Percentiles rank a stretch among this genome's conserved stretches.
These are phyloP conservation scores for Drosophila neocordata DNA, from an alignment of 1,140 invertebrate genomes.

Conservation along the genomic window DNA sequence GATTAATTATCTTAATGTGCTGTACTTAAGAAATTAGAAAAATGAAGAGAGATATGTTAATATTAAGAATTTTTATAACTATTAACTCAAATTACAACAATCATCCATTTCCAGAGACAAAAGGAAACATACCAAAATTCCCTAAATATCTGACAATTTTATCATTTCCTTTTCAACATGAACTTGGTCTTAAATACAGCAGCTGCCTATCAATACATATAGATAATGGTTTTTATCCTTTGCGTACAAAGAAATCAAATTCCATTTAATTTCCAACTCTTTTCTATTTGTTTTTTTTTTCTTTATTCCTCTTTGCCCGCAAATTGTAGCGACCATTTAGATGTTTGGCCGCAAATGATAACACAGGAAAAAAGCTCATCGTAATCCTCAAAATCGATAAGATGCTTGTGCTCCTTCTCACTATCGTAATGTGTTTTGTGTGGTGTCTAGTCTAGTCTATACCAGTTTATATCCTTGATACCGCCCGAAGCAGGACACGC, in stretches of 20 bases:
- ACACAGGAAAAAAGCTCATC: slow-evolving; percentile 34
- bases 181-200: background rate
- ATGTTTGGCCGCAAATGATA: slow-evolving; percentile 52
- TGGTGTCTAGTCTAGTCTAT: slow-evolving; percentile 21
- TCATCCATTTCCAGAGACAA: no score
- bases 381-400: slow-evolving; percentile 65
- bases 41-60: no score
- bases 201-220: background rate
- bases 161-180: background rate
- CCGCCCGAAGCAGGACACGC: slow-evolving; percentile 39
- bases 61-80: no score
- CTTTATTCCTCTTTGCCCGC: slow-evolving; percentile 11
- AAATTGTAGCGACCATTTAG: slow-evolving; percentile 39
- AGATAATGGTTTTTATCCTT: background rate
- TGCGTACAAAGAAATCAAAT: background rate
- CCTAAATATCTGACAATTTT: background rate
- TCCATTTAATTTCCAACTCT: slow-evolving; percentile 3
- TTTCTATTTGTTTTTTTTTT: background rate
- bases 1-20: no score
- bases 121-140: no score
- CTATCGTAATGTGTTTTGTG: slow-evolving; percentile 7
- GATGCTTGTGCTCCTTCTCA: slow-evolving; percentile 29
- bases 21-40: no score
- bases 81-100: no score
- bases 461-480: slow-evolving; percentile 47